Base-by-base conservation (phyloP, 2,113 vertebrate species). In the Loxodonta africana region DNA sequence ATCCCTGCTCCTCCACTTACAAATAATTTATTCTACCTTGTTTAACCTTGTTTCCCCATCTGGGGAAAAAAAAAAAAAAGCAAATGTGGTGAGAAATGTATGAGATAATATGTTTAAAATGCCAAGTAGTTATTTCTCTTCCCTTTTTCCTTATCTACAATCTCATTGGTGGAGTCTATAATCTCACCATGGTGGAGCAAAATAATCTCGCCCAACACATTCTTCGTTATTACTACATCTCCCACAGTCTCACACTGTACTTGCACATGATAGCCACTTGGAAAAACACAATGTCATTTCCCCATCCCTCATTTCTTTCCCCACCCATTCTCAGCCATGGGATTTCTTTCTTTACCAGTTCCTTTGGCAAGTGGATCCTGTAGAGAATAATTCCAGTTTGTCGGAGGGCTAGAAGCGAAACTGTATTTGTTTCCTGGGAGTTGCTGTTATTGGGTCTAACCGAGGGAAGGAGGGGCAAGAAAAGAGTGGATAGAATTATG, bases 321-420 rank as follows among this genome's bases (percentile, higher is more conserved):
- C n/a, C 76, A 53, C n/a, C 48, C 65, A 33, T 78, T 95, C 76
- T 46, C 63, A 87, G 23, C 37, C n/a, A 73, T 25, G n/a, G 67
- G 62, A 81, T 71, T 46, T 87, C 60, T 41, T 30, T 65, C 76
- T 84, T 95, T 97, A 98, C 94, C 95, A 28, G 87, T 44, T 95
- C 57, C 63, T 86, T 83, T 65, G 76, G 10, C 57, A 95, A 93
- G 78, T 10, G 12, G 92, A 69, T 81, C 80, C 2, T 60, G 41
- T 41, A 23, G n/a, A 93, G 53, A 86, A 69, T 80, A 76, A 67
- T 26, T 65, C 71, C 77, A 95, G 69, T 46, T 81, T 76, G 74
- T 51, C 67, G 26, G 28, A 71, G 33, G 57, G 37, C n/a, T 65
- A 67, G 87, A 71, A 83, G 37, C 21, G 51, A 90, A 87, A 77